Conservation (phyloP, 2,113 vertebrate genomes). For the Pimephales promelas region DNA sequence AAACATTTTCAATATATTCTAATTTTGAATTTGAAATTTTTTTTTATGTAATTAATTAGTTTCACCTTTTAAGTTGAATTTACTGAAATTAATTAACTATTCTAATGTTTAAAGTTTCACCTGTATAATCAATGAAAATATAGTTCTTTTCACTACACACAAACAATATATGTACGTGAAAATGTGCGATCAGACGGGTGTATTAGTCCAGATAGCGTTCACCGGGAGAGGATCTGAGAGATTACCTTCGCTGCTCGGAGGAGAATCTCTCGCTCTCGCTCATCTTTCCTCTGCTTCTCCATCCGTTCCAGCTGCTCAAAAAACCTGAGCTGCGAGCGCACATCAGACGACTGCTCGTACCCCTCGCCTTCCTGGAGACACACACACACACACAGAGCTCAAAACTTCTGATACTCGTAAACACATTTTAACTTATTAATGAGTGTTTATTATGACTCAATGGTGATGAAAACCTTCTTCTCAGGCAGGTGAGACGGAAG, state of each 20-base stretch:
- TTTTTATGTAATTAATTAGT: no score
- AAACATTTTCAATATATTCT: no score
- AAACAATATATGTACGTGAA: no score
- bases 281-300: conserved; percentile 89
- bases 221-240: background rate
- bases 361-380: conserved; percentile 80
- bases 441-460: conserved; percentile 50
- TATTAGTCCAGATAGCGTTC: background rate
- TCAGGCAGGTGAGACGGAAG: conserved; percentile 44
- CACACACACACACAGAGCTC: conserved; percentile 12
- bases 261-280: conserved; percentile 87
- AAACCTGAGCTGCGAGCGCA: conserved; percentile 85
- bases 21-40: no score
- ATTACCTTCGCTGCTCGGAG: conserved; percentile 87
- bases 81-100: no score
- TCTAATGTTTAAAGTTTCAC: no score
- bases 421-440: conserved; percentile 29
- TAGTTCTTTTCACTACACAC: no score
- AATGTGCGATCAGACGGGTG: no score
- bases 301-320: conserved; percentile 88
- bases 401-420: conserved; percentile 31
- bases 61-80: no score
- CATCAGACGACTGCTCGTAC: conserved; percentile 83
- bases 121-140: no score
- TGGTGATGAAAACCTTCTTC: conserved; percentile 10